A percentile compares a stretch with the other conserved stretches of the same genome.
Evolutionary conservation across 2,797 vertebrate genomes (phyloP).

Genomic region (Mastacembelus armatus): DNA sequence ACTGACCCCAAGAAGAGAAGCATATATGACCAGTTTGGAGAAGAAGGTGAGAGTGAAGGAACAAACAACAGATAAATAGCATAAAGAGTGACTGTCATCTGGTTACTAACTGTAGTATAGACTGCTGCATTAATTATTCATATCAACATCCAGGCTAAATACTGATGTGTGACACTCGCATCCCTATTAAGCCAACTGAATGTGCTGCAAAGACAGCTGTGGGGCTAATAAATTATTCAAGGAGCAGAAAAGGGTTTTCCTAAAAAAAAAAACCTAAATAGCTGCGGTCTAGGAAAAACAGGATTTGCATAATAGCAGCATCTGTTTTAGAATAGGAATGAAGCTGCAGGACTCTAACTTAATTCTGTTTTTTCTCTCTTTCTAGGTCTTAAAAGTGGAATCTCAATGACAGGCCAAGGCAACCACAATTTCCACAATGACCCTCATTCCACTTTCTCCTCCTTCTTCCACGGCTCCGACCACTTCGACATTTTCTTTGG

Average conservation of each 20-base stretch:
- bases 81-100: conserved; percentile 14
- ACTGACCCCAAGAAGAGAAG: conserved; percentile 92
- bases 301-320: conserved; percentile 4
- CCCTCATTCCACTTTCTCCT: conserved; percentile 90
- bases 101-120: conserved; percentile 15
- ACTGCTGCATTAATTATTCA: conserved; percentile 30
- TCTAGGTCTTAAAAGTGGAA: conserved; percentile 77
- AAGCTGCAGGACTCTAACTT: not conserved
- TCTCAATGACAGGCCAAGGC: conserved; percentile 68
- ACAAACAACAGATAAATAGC: not conserved
- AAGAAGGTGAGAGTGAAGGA: conserved; percentile 87
- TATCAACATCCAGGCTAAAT: conserved; percentile 29
- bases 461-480: conserved; percentile 92
- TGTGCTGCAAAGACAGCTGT: conserved; percentile 44
- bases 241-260: conserved; percentile 21
- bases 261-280: conserved; percentile 25
- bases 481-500: conserved; percentile 95
- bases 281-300: conserved; percentile 1
- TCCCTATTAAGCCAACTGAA: conserved; percentile 16
- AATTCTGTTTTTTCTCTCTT: conserved; percentile 13
- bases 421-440: conserved; percentile 90
- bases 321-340: not conserved
- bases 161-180: conserved; percentile 22
- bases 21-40: conserved; percentile 94
- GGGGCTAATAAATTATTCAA: conserved; percentile 64